Conservation (phyloP, 2,888 invertebrate species). For the Polydesmus complanatus region DNA sequence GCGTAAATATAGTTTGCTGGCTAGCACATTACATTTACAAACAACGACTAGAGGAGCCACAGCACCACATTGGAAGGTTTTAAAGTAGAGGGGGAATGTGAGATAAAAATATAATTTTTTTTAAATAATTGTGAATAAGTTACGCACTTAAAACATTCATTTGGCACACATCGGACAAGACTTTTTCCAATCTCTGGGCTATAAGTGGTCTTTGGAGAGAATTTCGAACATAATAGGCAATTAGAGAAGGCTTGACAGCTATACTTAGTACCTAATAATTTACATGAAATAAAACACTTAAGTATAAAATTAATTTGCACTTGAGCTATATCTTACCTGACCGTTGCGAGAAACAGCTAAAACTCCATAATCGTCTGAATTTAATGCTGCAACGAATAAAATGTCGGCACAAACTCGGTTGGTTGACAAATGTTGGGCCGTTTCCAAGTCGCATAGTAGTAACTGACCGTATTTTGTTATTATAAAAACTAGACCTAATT, state of each 20-base stretch:
- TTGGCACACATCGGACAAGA: conserved; percentile 2
- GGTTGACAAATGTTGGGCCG: conserved; percentile 28
- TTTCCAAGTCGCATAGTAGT: conserved; percentile 33
- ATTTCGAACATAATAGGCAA: conserved; percentile 5
- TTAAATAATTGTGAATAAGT: neutral
- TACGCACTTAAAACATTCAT: conserved; percentile 6
- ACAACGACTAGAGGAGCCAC: neutral
- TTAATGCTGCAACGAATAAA: conserved; percentile 29
- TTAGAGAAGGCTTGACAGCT: conserved; percentile 1
- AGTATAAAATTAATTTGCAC: no score
- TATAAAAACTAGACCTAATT: conserved; percentile 30
- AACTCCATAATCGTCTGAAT: conserved; percentile 21
- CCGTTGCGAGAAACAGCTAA: conserved; percentile 22
- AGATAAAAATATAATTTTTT: neutral
- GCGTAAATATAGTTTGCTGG: no score
- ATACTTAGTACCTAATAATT: conserved; percentile 4
- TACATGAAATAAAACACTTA: neutral
- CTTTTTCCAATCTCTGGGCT: conserved; percentile 10
- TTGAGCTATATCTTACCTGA: conserved; percentile 17
- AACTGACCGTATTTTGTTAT: conserved; percentile 33
- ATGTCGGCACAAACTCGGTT: conserved; percentile 28
- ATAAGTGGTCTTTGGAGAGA: conserved; percentile 9
- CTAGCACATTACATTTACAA: no score
- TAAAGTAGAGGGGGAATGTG: no score
- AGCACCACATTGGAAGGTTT: neutral